phyloP scores from a whole-genome alignment of 2,113 vertebrate species.

The Rhinichthys klamathensis region DNA sequence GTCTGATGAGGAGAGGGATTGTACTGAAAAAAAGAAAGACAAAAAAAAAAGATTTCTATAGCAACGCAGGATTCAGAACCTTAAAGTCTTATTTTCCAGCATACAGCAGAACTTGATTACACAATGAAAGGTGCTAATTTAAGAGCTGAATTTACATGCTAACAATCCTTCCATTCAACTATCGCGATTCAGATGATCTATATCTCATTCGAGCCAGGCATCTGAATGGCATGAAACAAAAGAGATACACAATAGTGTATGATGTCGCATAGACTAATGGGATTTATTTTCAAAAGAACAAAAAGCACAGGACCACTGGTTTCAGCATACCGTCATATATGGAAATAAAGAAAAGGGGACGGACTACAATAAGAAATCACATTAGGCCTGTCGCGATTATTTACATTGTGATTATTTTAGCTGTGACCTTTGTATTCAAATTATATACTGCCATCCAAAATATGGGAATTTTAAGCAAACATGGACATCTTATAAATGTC shows the following conservation, averaged over 20 bases:
- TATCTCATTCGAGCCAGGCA: conserved; percentile 9
- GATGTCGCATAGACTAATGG: conserved; percentile 31
- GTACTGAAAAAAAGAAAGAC: neutral
- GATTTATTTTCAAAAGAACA: conserved; percentile 37
- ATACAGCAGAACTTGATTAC: conserved; percentile 46
- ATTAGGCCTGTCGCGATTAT: neutral
- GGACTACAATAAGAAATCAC: neutral
- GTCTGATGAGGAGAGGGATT: conserved; percentile 43
- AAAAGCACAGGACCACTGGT: conserved; percentile 6
- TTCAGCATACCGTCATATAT: neutral
- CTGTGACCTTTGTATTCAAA: neutral
- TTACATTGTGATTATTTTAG: neutral
- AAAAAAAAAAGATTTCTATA: conserved; percentile 44
- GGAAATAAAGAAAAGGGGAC: neutral
- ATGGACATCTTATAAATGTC: neutral
- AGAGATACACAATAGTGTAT: conserved; percentile 29
- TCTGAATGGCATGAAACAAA: conserved; percentile 50
- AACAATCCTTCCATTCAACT: conserved; percentile 40
- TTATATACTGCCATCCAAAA: neutral
- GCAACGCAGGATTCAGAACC: conserved; percentile 42
- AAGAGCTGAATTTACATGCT: conserved; percentile 47
- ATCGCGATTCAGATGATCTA: conserved; percentile 15
- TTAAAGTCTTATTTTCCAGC: conserved; percentile 53
- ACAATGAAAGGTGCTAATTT: conserved; percentile 50
- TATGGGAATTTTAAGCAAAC: neutral